Evolutionary conservation across 2,888 invertebrate species (phyloP).

Genomic region (Drosophila antonietae): DNA sequence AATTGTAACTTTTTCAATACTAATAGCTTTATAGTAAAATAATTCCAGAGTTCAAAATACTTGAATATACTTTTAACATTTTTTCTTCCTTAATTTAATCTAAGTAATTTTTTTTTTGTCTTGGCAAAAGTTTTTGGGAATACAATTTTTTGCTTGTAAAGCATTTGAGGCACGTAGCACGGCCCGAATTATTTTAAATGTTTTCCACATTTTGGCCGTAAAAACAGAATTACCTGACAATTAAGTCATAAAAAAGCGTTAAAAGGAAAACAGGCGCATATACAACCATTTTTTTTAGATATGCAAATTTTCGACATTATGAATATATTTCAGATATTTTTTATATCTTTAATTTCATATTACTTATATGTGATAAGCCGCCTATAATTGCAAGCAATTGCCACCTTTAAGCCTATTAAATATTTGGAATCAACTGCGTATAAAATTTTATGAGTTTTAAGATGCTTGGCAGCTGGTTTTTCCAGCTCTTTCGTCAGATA

Average conservation of each 20-base stretch:
- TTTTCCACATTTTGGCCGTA: background rate
- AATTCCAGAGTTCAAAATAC: background rate
- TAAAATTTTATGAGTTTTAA: slow-evolving; percentile 41
- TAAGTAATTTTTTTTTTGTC: background rate
- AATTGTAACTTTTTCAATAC: too few species aligned
- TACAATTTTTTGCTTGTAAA: background rate
- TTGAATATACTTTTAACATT: background rate
- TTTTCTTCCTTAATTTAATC: background rate
- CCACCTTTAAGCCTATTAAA: slow-evolving; percentile 38
- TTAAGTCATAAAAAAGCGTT: slow-evolving; percentile 4
- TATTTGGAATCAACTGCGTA: slow-evolving; percentile 34
- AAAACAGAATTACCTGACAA: slow-evolving; percentile 5
- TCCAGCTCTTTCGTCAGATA: slow-evolving; percentile 26
- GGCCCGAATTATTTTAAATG: background rate
- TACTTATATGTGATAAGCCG: slow-evolving; percentile 17
- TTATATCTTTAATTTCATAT: background rate
- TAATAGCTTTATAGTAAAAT: background rate
- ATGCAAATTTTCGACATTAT: background rate
- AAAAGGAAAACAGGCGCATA: background rate
- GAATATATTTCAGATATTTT: background rate
- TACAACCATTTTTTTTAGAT: background rate
- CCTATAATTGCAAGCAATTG: slow-evolving; percentile 51
- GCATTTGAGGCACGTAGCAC: slow-evolving; percentile 1
- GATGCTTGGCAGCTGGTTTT: slow-evolving; percentile 21
- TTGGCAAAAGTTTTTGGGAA: background rate